phyloP scores from a whole-genome alignment of 1,140 invertebrate genomes.

The Drosophila parvula region DNA sequence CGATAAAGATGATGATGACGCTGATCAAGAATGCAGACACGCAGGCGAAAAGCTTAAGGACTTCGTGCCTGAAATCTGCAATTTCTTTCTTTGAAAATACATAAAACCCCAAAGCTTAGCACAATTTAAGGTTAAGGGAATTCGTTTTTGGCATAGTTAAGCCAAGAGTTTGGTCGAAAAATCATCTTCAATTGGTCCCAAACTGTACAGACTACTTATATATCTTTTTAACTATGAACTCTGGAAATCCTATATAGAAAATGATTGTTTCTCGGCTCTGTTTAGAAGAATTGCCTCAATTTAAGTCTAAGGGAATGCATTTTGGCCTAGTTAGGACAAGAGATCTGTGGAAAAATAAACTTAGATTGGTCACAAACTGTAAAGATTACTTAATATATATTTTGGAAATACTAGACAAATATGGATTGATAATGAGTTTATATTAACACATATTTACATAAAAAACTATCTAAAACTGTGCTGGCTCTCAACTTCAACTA shows the following conservation, averaged over 20 bases:
- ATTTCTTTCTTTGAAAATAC: constrained; percentile 1
- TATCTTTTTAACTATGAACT: neutral
- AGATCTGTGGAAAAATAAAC: no score
- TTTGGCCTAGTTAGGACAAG: no score
- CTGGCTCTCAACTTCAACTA: no score
- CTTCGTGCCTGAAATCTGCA: constrained; percentile 31
- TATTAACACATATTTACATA: no score
- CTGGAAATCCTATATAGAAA: neutral
- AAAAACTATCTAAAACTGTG: no score
- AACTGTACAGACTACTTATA: neutral
- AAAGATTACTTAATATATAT: no score
- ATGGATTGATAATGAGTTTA: no score
- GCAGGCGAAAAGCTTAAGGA: constrained; percentile 32
- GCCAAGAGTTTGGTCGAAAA: neutral
- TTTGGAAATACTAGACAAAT: no score
- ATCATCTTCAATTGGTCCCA: neutral
- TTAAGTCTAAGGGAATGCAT: no score
- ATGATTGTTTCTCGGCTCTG: no score
- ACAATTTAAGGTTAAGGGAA: neutral
- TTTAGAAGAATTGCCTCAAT: neutral
- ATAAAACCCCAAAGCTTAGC: constrained; percentile 8
- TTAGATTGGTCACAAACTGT: no score
- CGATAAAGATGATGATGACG: constrained; percentile 30
- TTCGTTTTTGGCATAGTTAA: neutral
- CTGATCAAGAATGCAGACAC: constrained; percentile 37